These are phyloP conservation scores for Antitype chi DNA, from an alignment of 2,888 invertebrate genomes.

Conservation along the genomic window DNA sequence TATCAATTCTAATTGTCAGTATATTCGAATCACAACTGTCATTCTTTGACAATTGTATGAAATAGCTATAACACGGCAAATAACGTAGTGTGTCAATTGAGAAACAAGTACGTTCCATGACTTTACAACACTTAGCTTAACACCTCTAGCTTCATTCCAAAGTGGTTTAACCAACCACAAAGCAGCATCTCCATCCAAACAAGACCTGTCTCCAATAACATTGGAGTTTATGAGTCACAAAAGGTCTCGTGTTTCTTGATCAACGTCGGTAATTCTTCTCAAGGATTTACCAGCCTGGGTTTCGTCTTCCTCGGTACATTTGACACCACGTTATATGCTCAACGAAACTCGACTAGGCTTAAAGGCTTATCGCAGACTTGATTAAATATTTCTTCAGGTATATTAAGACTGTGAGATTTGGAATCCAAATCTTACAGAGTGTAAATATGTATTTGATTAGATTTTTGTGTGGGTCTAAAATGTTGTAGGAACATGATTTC, in stretches of 20 bases:
- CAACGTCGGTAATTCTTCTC: conserved; percentile 57
- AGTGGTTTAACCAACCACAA: conserved; percentile 28
- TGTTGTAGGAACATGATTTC: neutral
- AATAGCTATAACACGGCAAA: neutral
- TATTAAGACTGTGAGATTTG: conserved; percentile 50
- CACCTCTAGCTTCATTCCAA: too few species aligned
- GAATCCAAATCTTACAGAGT: conserved; percentile 10
- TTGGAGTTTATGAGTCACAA: conserved; percentile 47
- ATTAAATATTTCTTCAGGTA: conserved; percentile 68
- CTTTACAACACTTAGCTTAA: neutral
- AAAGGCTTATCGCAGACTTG: conserved; percentile 65
- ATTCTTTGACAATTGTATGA: neutral
- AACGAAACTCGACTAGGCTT: conserved; percentile 69
- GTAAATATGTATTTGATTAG: conserved; percentile 35
- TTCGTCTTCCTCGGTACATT: conserved; percentile 70
- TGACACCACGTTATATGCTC: conserved; percentile 69
- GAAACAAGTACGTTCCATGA: neutral
- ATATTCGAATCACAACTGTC: too few species aligned
- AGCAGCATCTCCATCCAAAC: neutral
- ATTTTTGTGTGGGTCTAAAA: conserved; percentile 19
- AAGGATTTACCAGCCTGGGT: conserved; percentile 57
- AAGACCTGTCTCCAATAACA: conserved; percentile 32
- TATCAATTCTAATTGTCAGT: neutral
- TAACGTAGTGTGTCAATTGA: neutral
- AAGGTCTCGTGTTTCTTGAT: conserved; percentile 58